These are phyloP conservation scores for Oscheius sp. DNA, from an alignment of 1,140 invertebrate species.

Conservation along the genomic window DNA sequence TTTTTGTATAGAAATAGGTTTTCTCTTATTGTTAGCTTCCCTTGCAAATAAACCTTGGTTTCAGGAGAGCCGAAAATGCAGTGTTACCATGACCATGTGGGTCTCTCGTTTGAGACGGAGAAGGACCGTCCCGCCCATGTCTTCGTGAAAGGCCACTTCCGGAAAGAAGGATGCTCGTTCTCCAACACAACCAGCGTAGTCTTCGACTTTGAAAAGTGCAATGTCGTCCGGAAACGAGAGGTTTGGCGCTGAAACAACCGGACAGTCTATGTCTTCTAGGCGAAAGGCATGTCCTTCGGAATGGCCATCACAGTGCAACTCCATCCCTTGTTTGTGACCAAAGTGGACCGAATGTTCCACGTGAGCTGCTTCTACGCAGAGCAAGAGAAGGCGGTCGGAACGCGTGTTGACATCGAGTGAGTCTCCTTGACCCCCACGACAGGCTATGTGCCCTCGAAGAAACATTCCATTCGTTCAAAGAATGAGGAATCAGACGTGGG, in stretches of 20 bases:
- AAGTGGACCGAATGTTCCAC: constrained; percentile 53
- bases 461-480: no score
- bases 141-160: constrained; percentile 56
- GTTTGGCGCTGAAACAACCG: constrained; percentile 6
- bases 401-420: constrained; percentile 51
- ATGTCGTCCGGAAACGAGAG: constrained; percentile 56
- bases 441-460: neutral
- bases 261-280: neutral
- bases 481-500: no score
- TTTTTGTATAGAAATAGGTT: no score
- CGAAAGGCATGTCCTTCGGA: constrained; percentile 50
- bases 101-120: constrained; percentile 47
- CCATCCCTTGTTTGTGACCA: constrained; percentile 48
- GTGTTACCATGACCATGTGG: constrained; percentile 48
- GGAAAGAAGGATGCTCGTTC: constrained; percentile 49
- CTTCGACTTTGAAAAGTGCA: constrained; percentile 54
- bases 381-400: constrained; percentile 47
- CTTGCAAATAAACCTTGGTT: constrained; percentile 16
- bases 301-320: constrained; percentile 59
- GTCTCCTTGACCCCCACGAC: neutral
- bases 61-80: constrained; percentile 54
- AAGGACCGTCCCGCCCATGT: constrained; percentile 48
- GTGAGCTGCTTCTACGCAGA: constrained; percentile 59
- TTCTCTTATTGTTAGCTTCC: neutral
- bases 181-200: constrained; percentile 28